Base-by-base conservation (phyloP, 2,113 vertebrate genomes). In the Zingel zingel region DNA sequence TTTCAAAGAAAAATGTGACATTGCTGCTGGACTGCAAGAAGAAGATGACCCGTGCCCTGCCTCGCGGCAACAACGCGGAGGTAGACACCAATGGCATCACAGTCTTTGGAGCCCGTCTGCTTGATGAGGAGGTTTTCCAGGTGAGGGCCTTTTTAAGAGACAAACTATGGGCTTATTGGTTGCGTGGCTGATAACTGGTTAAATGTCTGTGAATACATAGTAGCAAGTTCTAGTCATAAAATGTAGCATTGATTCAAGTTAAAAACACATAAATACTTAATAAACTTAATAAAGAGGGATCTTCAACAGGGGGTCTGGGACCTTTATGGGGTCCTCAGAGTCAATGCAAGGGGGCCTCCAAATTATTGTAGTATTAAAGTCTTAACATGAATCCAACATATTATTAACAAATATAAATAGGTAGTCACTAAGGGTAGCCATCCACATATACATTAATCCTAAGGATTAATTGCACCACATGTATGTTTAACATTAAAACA, bases 41-140 rank as follows among this genome's bases (percentile, higher is more conserved):
- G 94, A 94, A 91, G n/a, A 94, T 96, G 81, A 97, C 93, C n/a
- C 94, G 93, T 27, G 78, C 95, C 0, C 90, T 98, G 27, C 92
- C 94, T 2, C 95, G 97, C 10, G 95, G 96, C 63, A 93, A 94
- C 89, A 93, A 89, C 0, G 96, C 97, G 0, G 81, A 90, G 66
- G 47, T 98, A 16, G 97, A 98, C 90, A 97, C 95, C 70, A 96
- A 90, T 1, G 97, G 97, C 58, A 96, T 98, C 91, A 96, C 96
- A 0, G 94, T 98, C 65, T 98, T 98, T 16, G 97, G 97, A 39
- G 94, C 96, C 43, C 96, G 96, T 2, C 93, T 98, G 64, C 92
- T 98, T 10, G 97, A 98, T 30, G 96, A 97, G 61, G 97, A 97
- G 87, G 96, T 97, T 65, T 98, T 98, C 85, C 97, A 97, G 96